These are phyloP conservation scores for Petaurus breviceps DNA, from an alignment of 2,113 vertebrate species.

Conservation along the genomic window DNA sequence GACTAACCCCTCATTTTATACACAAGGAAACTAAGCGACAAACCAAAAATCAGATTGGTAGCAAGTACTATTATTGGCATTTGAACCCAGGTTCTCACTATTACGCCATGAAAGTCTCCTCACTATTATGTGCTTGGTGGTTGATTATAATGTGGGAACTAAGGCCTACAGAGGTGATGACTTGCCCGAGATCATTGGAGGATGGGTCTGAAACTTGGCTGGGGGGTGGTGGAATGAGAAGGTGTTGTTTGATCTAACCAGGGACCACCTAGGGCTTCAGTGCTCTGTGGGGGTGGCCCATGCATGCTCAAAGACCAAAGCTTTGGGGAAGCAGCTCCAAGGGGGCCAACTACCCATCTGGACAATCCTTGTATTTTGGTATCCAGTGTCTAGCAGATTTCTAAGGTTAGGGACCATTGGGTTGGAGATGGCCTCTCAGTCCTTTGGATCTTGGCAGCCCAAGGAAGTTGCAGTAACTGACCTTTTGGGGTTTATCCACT, in stretches of 20 bases:
- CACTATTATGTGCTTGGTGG: no score
- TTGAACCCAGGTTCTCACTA: not conserved
- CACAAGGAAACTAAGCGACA: not conserved
- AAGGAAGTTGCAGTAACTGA: not conserved
- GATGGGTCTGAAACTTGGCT: no score
- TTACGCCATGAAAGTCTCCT: not conserved
- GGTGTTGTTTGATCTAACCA: not conserved
- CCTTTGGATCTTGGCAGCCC: not conserved
- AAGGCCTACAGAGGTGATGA: not conserved
- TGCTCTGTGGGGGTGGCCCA: not conserved
- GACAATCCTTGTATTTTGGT: not conserved
- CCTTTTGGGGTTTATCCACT: not conserved
- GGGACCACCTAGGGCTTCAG: no score
- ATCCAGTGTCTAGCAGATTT: not conserved
- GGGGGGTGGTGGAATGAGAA: not conserved
- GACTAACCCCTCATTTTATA: not conserved
- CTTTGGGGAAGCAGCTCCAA: not conserved
- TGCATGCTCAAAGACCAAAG: not conserved
- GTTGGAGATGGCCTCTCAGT: not conserved
- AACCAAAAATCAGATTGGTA: not conserved
- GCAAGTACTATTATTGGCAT: not conserved
- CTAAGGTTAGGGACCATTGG: not conserved
- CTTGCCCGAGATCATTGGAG: not conserved
- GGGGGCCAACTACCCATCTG: not conserved
- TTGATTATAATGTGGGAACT: not conserved